Percentiles rank a stretch among this genome's conserved stretches.
phyloP scores from a whole-genome alignment of 2,113 vertebrate genomes.

The Calidris pygmaea region DNA sequence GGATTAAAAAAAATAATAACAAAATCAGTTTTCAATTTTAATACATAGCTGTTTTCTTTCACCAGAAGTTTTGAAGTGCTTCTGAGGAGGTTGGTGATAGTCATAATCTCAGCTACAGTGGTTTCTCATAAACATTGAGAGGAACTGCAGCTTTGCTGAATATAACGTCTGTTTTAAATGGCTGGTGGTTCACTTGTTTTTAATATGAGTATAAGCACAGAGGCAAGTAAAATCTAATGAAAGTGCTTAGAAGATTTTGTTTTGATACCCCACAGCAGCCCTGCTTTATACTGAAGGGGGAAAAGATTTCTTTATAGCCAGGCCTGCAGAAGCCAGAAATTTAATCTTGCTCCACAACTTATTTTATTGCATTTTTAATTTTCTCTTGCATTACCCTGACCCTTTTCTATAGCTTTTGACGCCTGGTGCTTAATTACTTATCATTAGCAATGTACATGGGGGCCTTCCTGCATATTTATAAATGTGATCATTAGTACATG shows the following conservation, averaged over 20 bases:
- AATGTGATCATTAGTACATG: constrained; percentile 85
- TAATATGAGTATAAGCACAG: constrained; percentile 40
- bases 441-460: constrained; percentile 84
- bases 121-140: constrained; percentile 27
- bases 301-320: constrained; percentile 58
- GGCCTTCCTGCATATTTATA: constrained; percentile 85
- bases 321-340: constrained; percentile 73
- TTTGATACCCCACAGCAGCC: constrained; percentile 47
- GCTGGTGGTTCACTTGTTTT: constrained; percentile 54
- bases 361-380: constrained; percentile 85
- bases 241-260: constrained; percentile 62
- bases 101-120: constrained; percentile 32
- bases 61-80: constrained; percentile 40
- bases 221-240: constrained; percentile 64
- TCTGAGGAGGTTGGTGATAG: constrained; percentile 49
- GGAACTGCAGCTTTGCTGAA: constrained; percentile 47
- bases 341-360: constrained; percentile 79
- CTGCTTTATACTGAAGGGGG: constrained; percentile 5
- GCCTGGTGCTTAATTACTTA: constrained; percentile 85
- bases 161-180: constrained; percentile 52
- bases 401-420: constrained; percentile 82
- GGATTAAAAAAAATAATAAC: neutral
- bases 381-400: constrained; percentile 79
- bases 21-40: constrained; percentile 25
- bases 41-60: neutral